Percentiles rank a stretch among this genome's conserved stretches.
Conservation (phyloP, 2,113 vertebrate species). For the Diphyllodes magnificus region DNA sequence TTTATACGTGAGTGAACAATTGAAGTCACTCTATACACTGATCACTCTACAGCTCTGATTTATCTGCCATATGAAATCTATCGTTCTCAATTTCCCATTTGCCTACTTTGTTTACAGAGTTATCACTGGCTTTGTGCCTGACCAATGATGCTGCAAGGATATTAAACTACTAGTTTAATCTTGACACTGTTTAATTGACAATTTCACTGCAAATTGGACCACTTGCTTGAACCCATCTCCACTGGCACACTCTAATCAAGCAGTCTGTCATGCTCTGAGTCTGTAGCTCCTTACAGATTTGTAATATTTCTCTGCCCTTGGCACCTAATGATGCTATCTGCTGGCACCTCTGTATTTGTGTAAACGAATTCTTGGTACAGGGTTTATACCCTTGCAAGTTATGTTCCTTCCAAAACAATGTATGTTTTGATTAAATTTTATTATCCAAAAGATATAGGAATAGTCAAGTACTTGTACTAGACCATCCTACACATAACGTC, state of each 20-base stretch:
- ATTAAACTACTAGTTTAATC: neutral
- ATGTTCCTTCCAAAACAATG: neutral
- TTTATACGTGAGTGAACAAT: rapidly evolving
- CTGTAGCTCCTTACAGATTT: neutral
- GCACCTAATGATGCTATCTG: neutral
- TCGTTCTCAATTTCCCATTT: neutral
- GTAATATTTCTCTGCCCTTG: neutral
- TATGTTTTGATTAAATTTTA: neutral
- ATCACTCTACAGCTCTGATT: neutral
- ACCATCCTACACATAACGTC: neutral
- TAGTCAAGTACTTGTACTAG: neutral
- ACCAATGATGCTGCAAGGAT: neutral
- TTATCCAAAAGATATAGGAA: neutral
- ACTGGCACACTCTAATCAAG: neutral
- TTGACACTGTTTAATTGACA: neutral
- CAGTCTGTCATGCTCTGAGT: no score
- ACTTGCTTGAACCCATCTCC: neutral
- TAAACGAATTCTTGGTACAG: neutral
- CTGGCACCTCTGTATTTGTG: neutral
- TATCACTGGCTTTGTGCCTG: neutral
- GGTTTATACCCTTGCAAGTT: neutral
- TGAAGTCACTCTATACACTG: neutral
- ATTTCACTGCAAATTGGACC: neutral
- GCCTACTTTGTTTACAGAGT: neutral
- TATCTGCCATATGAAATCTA: neutral